Conservation (phyloP, 1,140 invertebrate species). For the Nymphalis io region DNA sequence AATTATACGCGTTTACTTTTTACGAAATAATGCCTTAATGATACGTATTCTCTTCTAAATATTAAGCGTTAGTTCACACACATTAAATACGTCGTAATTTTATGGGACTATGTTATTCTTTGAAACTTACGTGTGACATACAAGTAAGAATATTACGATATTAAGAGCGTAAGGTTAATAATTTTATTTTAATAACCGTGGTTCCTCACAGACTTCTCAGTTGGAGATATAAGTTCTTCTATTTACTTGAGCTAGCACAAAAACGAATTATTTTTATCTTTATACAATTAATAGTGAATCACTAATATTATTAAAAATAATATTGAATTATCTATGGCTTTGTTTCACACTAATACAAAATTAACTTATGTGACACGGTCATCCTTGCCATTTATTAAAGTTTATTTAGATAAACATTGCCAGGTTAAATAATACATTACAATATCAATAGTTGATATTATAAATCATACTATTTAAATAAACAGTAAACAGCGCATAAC, state of each 20-base stretch:
- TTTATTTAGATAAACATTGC: background rate
- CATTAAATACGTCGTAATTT: background rate
- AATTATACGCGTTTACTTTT: conserved; percentile 1
- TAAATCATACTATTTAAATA: too few relatives aligned
- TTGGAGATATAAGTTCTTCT: too few relatives aligned
- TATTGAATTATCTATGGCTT: background rate
- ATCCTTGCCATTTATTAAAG: background rate
- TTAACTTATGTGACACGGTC: background rate
- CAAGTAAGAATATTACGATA: too few relatives aligned
- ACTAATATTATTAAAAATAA: too few relatives aligned
- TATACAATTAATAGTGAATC: too few relatives aligned
- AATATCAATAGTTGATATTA: background rate
- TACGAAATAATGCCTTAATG: background rate
- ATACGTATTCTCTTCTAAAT: background rate
- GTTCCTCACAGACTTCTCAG: too few relatives aligned
- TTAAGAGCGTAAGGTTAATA: too few relatives aligned
- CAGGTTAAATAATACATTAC: background rate
- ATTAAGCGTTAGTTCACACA: background rate
- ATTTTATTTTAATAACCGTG: too few relatives aligned
- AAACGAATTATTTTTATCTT: too few relatives aligned
- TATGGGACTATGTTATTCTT: background rate
- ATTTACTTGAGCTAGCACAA: too few relatives aligned
- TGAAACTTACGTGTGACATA: too few relatives aligned
- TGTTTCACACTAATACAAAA: background rate
- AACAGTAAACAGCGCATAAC: too few relatives aligned